These are phyloP conservation scores for Drosophila pseudotakahashii DNA, from an alignment of 2,888 invertebrate genomes.

Conservation along the genomic window DNA sequence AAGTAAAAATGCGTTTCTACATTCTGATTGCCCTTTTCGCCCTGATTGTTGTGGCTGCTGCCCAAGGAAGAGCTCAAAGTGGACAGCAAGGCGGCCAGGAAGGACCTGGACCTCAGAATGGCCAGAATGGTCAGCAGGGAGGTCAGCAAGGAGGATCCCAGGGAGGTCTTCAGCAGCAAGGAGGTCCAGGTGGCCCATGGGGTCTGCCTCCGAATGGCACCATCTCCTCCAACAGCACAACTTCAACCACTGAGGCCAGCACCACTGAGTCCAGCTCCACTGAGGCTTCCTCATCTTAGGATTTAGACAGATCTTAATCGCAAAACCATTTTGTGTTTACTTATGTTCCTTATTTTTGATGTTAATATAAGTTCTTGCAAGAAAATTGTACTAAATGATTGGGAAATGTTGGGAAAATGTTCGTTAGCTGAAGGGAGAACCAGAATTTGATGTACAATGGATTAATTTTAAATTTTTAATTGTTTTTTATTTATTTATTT, in stretches of 20 bases:
- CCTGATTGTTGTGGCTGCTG: constrained; percentile 23
- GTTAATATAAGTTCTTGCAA: constrained; percentile 9
- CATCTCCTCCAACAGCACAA: constrained; percentile 1
- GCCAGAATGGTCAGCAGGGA: background rate
- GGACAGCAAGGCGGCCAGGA: background rate
- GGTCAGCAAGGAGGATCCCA: background rate
- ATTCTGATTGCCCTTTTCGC: constrained; percentile 28
- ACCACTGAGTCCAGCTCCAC: constrained; percentile 4
- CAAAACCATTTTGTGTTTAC: background rate
- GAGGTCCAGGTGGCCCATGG: background rate
- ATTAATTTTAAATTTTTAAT: too few species aligned
- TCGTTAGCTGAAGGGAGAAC: too few species aligned
- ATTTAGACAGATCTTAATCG: background rate
- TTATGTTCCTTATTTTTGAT: background rate
- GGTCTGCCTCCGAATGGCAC: constrained; percentile 15
- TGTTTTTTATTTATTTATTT: too few species aligned
- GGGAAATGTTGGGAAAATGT: too few species aligned
- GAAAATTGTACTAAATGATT: too few species aligned
- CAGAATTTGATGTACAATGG: too few species aligned
- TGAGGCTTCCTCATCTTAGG: background rate
- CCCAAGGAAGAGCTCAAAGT: constrained; percentile 2
- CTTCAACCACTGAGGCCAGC: background rate
- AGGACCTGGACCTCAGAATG: background rate
- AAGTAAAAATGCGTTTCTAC: constrained; percentile 32
- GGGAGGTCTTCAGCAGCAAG: background rate